A percentile compares a stretch with the other conserved stretches of the same genome.
Evolutionary conservation across 2,113 vertebrate genomes (phyloP).

Genomic region (Albula goreensis): DNA sequence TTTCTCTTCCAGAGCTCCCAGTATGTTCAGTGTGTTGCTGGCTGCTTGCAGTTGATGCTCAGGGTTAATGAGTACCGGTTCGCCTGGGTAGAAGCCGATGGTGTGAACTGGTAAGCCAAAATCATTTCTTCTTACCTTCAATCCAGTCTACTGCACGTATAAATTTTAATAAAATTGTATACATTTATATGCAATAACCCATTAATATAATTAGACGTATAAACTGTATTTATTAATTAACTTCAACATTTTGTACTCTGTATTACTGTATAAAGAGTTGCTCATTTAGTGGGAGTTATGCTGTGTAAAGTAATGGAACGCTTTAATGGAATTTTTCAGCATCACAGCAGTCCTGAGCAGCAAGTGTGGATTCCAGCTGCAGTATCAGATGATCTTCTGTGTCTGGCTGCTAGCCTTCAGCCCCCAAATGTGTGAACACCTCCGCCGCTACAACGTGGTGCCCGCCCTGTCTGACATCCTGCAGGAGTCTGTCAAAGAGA

Average conservation of each 20-base stretch:
- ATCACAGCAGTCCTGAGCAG: conserved; percentile 95
- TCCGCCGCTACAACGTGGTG: conserved; percentile 93
- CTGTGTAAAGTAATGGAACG: neutral
- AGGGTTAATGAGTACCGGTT: conserved; percentile 96
- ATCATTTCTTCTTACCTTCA: neutral
- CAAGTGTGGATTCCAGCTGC: conserved; percentile 98
- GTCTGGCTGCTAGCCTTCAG: conserved; percentile 97
- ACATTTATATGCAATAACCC: neutral
- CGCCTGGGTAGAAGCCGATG: conserved; percentile 96
- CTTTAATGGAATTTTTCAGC: conserved; percentile 61
- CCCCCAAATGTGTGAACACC: conserved; percentile 94
- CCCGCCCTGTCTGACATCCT: conserved; percentile 95
- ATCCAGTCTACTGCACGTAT: neutral
- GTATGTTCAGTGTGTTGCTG: conserved; percentile 94
- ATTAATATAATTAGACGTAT: no score
- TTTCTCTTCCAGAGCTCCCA: conserved; percentile 82
- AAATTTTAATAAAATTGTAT: neutral
- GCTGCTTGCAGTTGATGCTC: conserved; percentile 95
- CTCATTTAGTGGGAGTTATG: neutral
- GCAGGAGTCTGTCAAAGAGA: conserved; percentile 98
- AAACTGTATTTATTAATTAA: no score
- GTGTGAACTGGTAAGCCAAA: conserved; percentile 90
- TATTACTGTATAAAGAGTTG: no score
- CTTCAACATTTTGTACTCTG: no score
- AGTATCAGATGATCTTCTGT: conserved; percentile 99